Conservation (phyloP, 1,140 invertebrate genomes). For the Charaxes varanes region DNA sequence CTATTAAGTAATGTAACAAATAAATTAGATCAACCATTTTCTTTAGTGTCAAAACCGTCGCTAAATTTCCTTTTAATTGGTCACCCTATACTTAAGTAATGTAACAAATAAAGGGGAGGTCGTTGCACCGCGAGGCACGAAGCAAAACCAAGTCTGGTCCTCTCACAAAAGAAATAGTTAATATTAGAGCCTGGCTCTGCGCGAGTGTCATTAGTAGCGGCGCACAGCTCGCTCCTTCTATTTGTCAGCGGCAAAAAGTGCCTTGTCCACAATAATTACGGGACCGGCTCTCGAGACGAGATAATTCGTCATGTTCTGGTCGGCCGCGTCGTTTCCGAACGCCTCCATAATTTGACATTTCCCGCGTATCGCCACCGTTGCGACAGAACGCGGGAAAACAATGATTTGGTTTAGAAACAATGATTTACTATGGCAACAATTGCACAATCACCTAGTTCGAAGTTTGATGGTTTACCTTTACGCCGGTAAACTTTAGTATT, state of each 20-base stretch:
- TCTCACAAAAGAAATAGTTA: constrained; percentile 71
- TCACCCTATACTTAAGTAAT: constrained; percentile 53
- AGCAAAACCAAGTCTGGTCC: constrained; percentile 46
- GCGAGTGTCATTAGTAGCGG: constrained; percentile 67
- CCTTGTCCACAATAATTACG: constrained; percentile 72
- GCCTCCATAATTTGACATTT: constrained; percentile 68
- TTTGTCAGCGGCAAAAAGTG: constrained; percentile 71
- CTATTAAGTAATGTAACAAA: no score
- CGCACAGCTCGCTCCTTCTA: constrained; percentile 67
- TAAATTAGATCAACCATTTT: no score
- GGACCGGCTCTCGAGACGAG: constrained; percentile 63
- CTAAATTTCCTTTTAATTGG: no score
- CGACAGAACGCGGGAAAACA: constrained; percentile 42
- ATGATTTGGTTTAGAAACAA: constrained; percentile 30
- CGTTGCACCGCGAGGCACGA: constrained; percentile 52
- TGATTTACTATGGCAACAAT: constrained; percentile 6
- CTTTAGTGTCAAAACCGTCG: no score
- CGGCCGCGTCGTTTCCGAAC: constrained; percentile 58
- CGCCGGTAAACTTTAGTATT: background rate
- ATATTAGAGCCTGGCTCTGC: constrained; percentile 62
- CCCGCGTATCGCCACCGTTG: constrained; percentile 41
- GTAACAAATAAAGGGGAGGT: constrained; percentile 68
- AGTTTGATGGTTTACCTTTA: no score
- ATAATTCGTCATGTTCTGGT: constrained; percentile 73
- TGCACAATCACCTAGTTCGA: no score